These are phyloP conservation scores for Neoniphon sammara DNA, from an alignment of 2,797 vertebrate genomes.

Conservation along the genomic window DNA sequence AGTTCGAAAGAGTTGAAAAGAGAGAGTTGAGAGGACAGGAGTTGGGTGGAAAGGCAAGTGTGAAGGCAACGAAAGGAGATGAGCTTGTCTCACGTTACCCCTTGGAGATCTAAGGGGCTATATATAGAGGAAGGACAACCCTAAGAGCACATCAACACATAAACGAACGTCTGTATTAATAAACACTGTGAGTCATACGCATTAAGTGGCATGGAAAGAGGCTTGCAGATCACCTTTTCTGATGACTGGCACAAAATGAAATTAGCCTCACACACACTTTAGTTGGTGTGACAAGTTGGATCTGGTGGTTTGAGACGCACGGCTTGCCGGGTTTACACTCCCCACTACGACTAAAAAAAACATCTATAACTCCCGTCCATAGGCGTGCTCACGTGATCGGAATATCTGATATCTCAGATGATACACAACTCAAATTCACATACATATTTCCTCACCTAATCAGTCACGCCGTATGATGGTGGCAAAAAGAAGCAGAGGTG, in stretches of 20 bases:
- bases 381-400: constrained; percentile 21
- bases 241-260: constrained; percentile 69
- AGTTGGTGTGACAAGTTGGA: constrained; percentile 21
- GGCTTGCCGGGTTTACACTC: constrained; percentile 28
- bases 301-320: constrained; percentile 10
- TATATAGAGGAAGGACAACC: constrained; percentile 77
- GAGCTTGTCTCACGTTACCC: constrained; percentile 76
- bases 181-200: constrained; percentile 71
- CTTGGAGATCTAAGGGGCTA: constrained; percentile 75
- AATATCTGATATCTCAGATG: neutral
- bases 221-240: constrained; percentile 65
- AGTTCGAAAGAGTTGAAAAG: constrained; percentile 39
- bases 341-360: neutral
- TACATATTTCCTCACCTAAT: constrained; percentile 5
- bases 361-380: constrained; percentile 11
- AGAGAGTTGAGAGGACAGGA: constrained; percentile 15
- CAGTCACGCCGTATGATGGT: constrained; percentile 7
- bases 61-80: constrained; percentile 52
- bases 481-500: neutral
- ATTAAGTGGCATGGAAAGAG: constrained; percentile 63
- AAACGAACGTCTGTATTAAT: constrained; percentile 77
- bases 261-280: constrained; percentile 44
- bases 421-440: constrained; percentile 27
- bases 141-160: constrained; percentile 77
- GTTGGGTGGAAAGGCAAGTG: constrained; percentile 45